Evolutionary conservation across 2,113 vertebrate genomes (phyloP), one percentile per base, ranked within the genome.

Genomic region (Meles meles): DNA sequence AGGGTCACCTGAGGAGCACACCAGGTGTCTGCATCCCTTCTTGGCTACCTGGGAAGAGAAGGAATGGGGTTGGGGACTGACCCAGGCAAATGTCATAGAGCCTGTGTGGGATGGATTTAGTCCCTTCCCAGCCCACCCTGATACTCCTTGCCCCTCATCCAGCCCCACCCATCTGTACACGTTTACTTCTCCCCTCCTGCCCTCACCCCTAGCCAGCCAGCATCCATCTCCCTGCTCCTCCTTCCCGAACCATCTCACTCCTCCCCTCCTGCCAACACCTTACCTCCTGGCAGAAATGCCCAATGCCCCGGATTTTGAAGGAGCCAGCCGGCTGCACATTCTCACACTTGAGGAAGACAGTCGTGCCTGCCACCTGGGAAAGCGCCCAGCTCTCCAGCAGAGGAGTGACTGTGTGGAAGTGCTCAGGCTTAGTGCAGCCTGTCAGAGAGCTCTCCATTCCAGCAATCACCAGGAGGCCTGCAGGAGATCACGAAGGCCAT

Each of bases 251-350:
- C 12, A 7, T 0, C 97, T 98, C 95, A 98, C 99, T 47, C 20
- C 63, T 37, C 49, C 83, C 29, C 65, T 17, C 27, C 10, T 1
- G 29, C 74, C n/a, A 17, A 6, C 42, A 34, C 0, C 97, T 98
- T 96, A 99, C 99, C 95, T 99, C 99, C 98, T 99, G 99, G 98
- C 99, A 99, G 88, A 99, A 98, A 86, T 99, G 99, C 20, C 99
- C 99, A 0, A 99, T 99, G 96, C 99, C 99, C 0, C 99, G 98
- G 98, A 99, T 99, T 98, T 99, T 99, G 98, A 99, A 99, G 95
- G 99, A 99, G 23, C 99, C 99, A 0, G 98, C 97, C 3, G 99
- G 99, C 98, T 99, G 99, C 47, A 99, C 96, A 0, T 99, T 99
- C 39, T 99, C 99, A 96, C 99, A 98, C 93, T 99, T 99, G 98